These are phyloP conservation scores for Tachycineta bicolor DNA, from an alignment of 2,113 vertebrate genomes.

Conservation along the genomic window DNA sequence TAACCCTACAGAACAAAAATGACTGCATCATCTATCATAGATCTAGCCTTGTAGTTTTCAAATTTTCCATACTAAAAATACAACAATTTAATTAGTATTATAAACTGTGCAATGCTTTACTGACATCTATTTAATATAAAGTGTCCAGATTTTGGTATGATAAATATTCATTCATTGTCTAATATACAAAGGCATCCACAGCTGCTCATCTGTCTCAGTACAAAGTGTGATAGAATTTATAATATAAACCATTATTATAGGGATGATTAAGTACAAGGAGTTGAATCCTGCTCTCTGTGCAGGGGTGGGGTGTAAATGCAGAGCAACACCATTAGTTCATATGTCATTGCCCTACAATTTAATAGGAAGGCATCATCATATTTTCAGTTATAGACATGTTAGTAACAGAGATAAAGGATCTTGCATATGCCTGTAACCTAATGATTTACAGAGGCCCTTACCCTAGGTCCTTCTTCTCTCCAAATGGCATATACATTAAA, in stretches of 20 bases:
- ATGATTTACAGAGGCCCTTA: background rate
- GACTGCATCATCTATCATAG: constrained; percentile 18
- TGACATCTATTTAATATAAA: constrained; percentile 24
- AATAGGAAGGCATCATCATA: background rate
- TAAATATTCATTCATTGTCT: constrained; percentile 2
- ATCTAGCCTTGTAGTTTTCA: background rate
- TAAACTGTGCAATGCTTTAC: constrained; percentile 26
- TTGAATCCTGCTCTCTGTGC: background rate
- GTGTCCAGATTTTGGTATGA: constrained; percentile 8
- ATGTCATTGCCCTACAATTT: background rate
- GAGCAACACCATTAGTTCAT: background rate
- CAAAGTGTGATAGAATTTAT: background rate
- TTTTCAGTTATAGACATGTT: background rate
- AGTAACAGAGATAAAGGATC: background rate
- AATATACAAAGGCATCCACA: background rate
- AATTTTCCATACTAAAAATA: constrained; percentile 33
- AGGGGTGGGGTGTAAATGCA: background rate
- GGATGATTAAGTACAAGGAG: background rate
- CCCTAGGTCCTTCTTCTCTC: background rate
- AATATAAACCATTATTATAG: background rate
- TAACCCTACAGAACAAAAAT: background rate
- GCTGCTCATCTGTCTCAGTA: background rate
- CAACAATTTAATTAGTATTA: constrained; percentile 42
- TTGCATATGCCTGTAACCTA: background rate
- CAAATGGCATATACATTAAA: background rate